A percentile compares a stretch with the other conserved stretches of the same genome.
Evolutionary conservation across 2,888 invertebrate genomes (phyloP).

Genomic region (Athalia rosae): DNA sequence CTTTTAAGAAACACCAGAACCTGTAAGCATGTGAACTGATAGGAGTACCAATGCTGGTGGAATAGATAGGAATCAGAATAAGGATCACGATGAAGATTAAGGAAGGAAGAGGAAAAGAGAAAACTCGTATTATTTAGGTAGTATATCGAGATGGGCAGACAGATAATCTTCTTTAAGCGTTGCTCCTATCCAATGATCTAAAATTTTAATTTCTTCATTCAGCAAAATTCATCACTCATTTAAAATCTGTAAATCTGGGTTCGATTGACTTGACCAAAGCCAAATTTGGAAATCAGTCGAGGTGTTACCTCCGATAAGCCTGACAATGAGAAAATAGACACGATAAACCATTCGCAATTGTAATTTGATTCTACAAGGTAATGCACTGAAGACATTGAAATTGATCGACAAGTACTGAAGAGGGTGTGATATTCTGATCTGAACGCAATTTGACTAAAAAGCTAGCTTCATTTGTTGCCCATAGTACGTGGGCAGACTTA

Average conservation of each 20-base stretch:
- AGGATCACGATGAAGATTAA: constrained; percentile 38
- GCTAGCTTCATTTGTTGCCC: neutral
- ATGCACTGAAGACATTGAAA: neutral
- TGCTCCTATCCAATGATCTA: neutral
- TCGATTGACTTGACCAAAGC: no score
- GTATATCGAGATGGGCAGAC: neutral
- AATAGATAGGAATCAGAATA: constrained; percentile 44
- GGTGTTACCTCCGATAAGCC: no score
- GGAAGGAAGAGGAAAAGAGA: constrained; percentile 45
- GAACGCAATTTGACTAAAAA: neutral
- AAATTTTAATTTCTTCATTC: neutral
- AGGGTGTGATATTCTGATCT: neutral
- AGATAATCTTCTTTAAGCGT: constrained; percentile 4
- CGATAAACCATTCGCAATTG: no score
- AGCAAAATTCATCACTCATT: neutral
- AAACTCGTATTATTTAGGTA: constrained; percentile 43
- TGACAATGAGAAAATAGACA: no score
- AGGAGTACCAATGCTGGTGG: constrained; percentile 90
- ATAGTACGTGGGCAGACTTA: neutral
- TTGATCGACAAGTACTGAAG: neutral
- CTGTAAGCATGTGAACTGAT: constrained; percentile 93
- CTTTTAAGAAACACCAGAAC: constrained; percentile 94
- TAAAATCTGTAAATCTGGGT: no score
- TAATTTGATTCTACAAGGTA: neutral
- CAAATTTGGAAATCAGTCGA: no score